Evolutionary conservation across 2,888 invertebrate genomes (phyloP).

Genomic region (Holacanthella duospinosa): DNA sequence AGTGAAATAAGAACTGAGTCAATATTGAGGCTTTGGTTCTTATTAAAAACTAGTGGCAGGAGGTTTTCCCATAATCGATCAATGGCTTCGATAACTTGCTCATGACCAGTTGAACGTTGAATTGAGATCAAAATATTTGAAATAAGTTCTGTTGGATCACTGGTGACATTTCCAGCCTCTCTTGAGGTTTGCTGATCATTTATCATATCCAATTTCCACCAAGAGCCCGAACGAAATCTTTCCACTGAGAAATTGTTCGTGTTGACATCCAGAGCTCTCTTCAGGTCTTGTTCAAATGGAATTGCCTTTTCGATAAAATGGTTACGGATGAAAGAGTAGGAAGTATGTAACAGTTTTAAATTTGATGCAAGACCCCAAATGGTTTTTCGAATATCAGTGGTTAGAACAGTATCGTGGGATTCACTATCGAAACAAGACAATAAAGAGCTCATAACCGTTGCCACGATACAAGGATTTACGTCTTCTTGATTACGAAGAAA

Average conservation of each 20-base stretch:
- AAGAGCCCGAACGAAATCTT: neutral
- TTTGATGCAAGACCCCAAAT: slow-evolving; percentile 19
- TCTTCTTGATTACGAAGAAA: slow-evolving; percentile 16
- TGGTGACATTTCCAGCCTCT: neutral
- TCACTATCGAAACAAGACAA: slow-evolving; percentile 12
- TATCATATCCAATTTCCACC: neutral
- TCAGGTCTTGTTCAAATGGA: slow-evolving; percentile 17
- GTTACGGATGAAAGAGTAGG: slow-evolving; percentile 20
- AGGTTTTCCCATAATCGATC: slow-evolving; percentile 40
- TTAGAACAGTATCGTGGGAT: slow-evolving; percentile 17
- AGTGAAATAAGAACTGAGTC: slow-evolving; percentile 12
- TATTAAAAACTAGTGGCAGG: slow-evolving; percentile 44
- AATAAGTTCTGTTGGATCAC: neutral
- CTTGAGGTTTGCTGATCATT: neutral
- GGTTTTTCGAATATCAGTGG: slow-evolving; percentile 23
- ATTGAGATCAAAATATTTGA: slow-evolving; percentile 48
- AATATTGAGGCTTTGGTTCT: slow-evolving; percentile 9
- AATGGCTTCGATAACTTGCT: slow-evolving; percentile 49
- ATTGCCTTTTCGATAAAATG: slow-evolving; percentile 17
- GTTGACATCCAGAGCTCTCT: neutral
- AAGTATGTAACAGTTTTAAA: slow-evolving; percentile 13
- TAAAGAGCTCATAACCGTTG: neutral
- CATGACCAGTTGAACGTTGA: slow-evolving; percentile 55
- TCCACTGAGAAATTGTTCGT: neutral
- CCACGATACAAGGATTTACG: neutral